Percentiles rank a stretch among this genome's conserved stretches.
Evolutionary conservation across 2,113 vertebrate genomes (phyloP).

Genomic region (Scophthalmus maximus): DNA sequence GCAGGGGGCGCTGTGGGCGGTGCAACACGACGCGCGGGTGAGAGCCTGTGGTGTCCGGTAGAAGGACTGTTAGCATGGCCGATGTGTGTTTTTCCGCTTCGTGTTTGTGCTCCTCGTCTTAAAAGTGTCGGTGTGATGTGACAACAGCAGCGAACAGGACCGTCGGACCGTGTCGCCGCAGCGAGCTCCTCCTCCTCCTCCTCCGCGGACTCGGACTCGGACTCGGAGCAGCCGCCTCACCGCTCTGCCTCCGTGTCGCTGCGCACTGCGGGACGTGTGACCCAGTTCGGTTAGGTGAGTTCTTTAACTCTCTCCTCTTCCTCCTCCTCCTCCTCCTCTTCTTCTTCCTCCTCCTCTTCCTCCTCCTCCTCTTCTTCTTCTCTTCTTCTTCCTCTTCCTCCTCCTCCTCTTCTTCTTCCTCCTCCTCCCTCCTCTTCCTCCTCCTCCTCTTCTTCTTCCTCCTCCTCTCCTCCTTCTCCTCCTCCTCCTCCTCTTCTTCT

Average conservation of each 20-base stretch:
- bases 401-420: no score
- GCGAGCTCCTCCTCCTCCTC: background rate
- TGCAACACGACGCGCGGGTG: background rate
- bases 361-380: no score
- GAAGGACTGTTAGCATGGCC: slow-evolving; percentile 36
- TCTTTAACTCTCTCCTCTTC: background rate
- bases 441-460: no score
- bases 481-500: no score
- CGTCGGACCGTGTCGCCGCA: background rate
- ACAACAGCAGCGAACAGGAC: background rate
- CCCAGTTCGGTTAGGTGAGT: background rate
- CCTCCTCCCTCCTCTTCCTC: no score
- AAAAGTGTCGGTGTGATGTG: no score
- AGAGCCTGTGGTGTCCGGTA: slow-evolving; percentile 30
- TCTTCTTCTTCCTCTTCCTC: no score
- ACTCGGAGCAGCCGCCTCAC: background rate
- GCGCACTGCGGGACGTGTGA: background rate
- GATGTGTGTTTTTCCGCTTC: slow-evolving; percentile 14
- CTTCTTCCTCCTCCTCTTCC: no score
- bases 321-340: no score
- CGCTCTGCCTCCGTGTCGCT: background rate
- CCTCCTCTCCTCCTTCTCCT: no score
- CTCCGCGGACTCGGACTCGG: background rate
- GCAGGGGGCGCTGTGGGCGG: slow-evolving; percentile 33
- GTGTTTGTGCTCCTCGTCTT: background rate